These are phyloP conservation scores for Amphimallon solstitiale DNA, from an alignment of 2,888 invertebrate species.

Conservation along the genomic window DNA sequence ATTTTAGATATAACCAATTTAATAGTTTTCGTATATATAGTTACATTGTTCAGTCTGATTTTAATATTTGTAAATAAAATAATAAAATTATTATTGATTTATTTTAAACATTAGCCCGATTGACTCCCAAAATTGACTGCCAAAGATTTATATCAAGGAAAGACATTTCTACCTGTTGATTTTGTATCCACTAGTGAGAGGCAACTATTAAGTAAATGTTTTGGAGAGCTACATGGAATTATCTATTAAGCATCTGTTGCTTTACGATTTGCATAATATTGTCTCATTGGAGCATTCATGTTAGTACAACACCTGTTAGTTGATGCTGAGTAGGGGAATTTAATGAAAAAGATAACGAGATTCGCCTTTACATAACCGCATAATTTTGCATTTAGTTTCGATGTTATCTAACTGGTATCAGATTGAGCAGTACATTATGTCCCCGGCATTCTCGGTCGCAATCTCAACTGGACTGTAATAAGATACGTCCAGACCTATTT, in stretches of 20 bases:
- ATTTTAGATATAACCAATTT: too few species aligned
- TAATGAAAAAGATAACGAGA: slow-evolving; percentile 41
- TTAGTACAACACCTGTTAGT: slow-evolving; percentile 41
- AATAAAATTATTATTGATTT: too few species aligned
- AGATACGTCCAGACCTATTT: slow-evolving; percentile 38
- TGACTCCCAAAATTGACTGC: too few species aligned
- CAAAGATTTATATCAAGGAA: too few species aligned
- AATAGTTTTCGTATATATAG: too few species aligned
- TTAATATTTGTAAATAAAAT: too few species aligned
- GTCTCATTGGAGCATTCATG: slow-evolving; percentile 42
- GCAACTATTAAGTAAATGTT: slow-evolving; percentile 43
- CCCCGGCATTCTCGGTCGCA: slow-evolving; percentile 1
- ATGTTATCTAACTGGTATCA: slow-evolving; percentile 22
- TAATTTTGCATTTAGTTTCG: slow-evolving; percentile 38
- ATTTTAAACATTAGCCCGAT: too few species aligned
- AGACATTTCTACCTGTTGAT: slow-evolving; percentile 21
- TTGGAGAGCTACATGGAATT: slow-evolving; percentile 44
- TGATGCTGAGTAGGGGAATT: slow-evolving; percentile 30
- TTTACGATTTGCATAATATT: slow-evolving; percentile 46
- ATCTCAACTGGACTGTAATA: slow-evolving; percentile 30
- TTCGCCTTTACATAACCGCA: slow-evolving; percentile 34
- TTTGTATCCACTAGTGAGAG: slow-evolving; percentile 10
- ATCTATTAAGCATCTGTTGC: slow-evolving; percentile 47
- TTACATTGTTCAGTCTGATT: too few species aligned
- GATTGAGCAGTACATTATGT: slow-evolving; percentile 6